Conservation (phyloP, 1,140 invertebrate species). For the Thaumetopoea pityocampa region DNA sequence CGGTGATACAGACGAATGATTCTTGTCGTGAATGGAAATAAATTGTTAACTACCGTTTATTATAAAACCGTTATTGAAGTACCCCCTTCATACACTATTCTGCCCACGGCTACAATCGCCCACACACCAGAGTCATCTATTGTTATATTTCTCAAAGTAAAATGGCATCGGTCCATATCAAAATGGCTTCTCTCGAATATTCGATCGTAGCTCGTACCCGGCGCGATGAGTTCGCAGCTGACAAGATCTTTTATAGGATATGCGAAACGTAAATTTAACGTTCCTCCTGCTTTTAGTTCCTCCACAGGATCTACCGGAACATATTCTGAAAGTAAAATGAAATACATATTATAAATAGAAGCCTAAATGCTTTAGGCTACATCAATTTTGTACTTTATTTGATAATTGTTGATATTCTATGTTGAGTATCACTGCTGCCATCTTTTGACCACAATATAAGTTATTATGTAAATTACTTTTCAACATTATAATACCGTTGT, state of each 20-base stretch:
- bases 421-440: too few relatives aligned
- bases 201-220: slow-evolving; percentile 38
- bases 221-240: slow-evolving; percentile 41
- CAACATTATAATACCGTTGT: too few relatives aligned
- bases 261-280: slow-evolving; percentile 34
- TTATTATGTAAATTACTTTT: too few relatives aligned
- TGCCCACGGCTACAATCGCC: slow-evolving; percentile 46
- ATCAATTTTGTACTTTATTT: too few relatives aligned
- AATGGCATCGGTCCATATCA: slow-evolving; percentile 36
- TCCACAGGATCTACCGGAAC: slow-evolving; percentile 23
- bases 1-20: too few relatives aligned
- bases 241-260: slow-evolving; percentile 36
- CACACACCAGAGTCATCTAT: slow-evolving; percentile 40
- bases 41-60: not conserved
- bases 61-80: slow-evolving; percentile 28
- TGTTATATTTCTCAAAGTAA: slow-evolving; percentile 39
- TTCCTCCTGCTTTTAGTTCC: slow-evolving; percentile 23
- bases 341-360: not conserved
- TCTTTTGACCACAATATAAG: too few relatives aligned
- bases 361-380: too few relatives aligned
- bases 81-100: slow-evolving; percentile 40
- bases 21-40: not conserved
- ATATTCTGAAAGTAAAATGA: slow-evolving; percentile 35
- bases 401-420: too few relatives aligned
- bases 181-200: slow-evolving; percentile 31